Evolutionary conservation across 1,140 invertebrate species (phyloP).

Genomic region (Elysia chlorotica): DNA sequence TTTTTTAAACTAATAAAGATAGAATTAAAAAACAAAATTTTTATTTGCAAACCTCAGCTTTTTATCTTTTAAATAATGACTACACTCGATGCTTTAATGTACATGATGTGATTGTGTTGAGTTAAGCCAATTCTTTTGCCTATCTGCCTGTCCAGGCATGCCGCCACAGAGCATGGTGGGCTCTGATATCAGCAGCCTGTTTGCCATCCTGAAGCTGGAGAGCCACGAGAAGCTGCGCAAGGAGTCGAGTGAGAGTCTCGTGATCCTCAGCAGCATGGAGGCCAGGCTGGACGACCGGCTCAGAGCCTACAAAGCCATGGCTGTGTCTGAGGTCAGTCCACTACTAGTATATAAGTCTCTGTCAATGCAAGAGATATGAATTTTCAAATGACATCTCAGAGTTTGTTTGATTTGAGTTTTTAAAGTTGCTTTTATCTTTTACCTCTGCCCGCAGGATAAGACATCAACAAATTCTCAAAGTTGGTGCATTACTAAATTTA

Average conservation of each 20-base stretch:
- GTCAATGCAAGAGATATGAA: background rate
- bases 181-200: conserved; percentile 29
- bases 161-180: background rate
- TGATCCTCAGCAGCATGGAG: conserved; percentile 40
- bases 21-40: too few species aligned
- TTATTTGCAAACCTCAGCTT: too few species aligned
- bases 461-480: background rate
- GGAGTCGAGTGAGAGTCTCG: conserved; percentile 36
- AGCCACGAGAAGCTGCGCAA: conserved; percentile 51
- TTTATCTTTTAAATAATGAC: too few species aligned
- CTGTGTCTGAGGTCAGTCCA: conserved; percentile 26
- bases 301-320: conserved; percentile 27
- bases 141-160: too few species aligned
- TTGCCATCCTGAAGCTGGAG: conserved; percentile 51
- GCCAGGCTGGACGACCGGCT: conserved; percentile 45
- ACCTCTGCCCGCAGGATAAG: background rate
- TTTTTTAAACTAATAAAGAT: too few species aligned
- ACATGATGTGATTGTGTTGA: too few species aligned
- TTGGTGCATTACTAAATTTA: background rate
- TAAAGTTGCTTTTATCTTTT: too few species aligned
- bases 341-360: background rate
- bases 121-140: too few species aligned
- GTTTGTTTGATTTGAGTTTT: too few species aligned
- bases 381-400: background rate
- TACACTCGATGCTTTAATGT: too few species aligned